Evolutionary conservation across 1,140 invertebrate genomes (phyloP).

Genomic region (Argopecten irradians): DNA sequence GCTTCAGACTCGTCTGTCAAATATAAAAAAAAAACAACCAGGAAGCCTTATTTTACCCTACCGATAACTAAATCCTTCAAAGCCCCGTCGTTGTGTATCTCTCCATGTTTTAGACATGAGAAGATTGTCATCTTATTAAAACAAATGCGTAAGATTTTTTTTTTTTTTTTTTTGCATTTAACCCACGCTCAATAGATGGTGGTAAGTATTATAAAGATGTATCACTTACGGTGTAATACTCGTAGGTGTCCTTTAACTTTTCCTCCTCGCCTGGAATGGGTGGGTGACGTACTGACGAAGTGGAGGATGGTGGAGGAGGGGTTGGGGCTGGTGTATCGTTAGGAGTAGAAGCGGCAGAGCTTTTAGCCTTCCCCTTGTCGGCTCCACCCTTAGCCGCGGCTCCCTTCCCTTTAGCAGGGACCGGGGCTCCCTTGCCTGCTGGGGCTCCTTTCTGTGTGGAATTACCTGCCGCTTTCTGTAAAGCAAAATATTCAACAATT

Average conservation of each 20-base stretch:
- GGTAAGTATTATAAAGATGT: no score
- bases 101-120: no score
- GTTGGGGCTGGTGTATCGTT: not conserved
- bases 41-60: no score
- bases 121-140: no score
- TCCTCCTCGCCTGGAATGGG: slow-evolving; percentile 32
- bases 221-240: slow-evolving; percentile 47
- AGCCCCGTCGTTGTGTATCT: no score
- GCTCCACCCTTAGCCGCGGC: not conserved
- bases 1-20: no score
- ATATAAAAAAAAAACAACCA: no score
- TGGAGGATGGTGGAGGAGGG: not conserved
- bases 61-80: no score
- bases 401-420: not conserved
- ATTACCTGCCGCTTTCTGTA: not conserved
- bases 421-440: not conserved
- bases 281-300: slow-evolving; percentile 37
- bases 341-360: not conserved
- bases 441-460: not conserved
- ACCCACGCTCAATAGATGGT: no score
- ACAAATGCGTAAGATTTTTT: no score
- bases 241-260: slow-evolving; percentile 33
- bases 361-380: not conserved
- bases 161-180: no score
- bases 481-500: no score